Evolutionary conservation across 2,888 invertebrate species (phyloP), one percentile per base, ranked within the genome.

Genomic region (Hirtodrosophila trivittata): DNA sequence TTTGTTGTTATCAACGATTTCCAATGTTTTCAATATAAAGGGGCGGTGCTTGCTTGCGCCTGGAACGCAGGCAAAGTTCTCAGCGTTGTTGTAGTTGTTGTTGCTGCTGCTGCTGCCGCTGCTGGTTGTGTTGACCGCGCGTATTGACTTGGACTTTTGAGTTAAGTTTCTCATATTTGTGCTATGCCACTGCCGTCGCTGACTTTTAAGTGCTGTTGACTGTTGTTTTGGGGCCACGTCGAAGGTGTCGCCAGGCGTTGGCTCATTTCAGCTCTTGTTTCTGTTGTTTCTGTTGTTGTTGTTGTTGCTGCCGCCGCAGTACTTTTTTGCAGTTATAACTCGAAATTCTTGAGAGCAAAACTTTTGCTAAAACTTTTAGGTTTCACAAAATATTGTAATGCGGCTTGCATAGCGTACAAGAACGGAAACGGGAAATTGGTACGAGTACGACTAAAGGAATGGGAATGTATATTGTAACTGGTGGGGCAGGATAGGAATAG

Each of bases 141-240:
- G 85, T 81, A 83, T 83, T 83, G 82, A 83, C 82, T 83, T 83
- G 80, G 85, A 81, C 82, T 84, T 81, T 81, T 81, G 86, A 80
- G 86, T 83, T 80, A 82, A 84, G 80, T 81, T 84, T 84, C 80
- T 81, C 85, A 81, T 81, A 81, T 81, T 81, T 81, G 80, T 76
- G 75, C 68, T 80, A 80, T 74, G 84, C 54, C 84, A 60, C 62
- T 70, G 58, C 75, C 75, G 85, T 62, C 65, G 70, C 70, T 74
- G 77, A 82, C 76, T 81, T 83, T 83, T 86, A 83, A 86, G 83
- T 87, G 84, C 81, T 87, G 89, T 87, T 88, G 87, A 88, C 89
- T 88, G 80, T 81, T 80, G 84, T 80, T 80, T 80, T 88, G 88
- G 88, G 88, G 87, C 87, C 87, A 80, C 75, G 60, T 47, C 67